Conservation (phyloP, 1,140 invertebrate genomes). For the Papilio xuthus region DNA sequence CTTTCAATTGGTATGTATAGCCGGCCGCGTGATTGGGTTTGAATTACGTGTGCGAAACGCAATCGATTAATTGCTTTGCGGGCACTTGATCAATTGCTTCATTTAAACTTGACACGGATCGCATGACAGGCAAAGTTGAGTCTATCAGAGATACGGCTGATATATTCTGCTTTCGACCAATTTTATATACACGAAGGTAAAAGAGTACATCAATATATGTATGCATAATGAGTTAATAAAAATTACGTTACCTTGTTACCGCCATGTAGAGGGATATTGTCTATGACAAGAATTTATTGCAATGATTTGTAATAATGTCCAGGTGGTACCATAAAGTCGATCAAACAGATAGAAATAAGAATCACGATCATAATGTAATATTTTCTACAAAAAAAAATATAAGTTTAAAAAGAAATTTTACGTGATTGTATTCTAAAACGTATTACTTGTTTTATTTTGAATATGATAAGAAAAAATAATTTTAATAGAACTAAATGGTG, state of each 20-base stretch:
- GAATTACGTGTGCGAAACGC: slow-evolving; percentile 30
- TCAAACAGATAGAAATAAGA: neutral
- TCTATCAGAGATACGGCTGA: slow-evolving; percentile 20
- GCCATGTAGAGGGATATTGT: no score
- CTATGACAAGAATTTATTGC: neutral
- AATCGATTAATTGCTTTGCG: slow-evolving; percentile 32
- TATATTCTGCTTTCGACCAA: slow-evolving; percentile 11
- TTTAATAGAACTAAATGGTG: neutral
- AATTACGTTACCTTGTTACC: no score
- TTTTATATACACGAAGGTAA: neutral
- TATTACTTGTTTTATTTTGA: no score
- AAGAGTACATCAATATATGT: neutral
- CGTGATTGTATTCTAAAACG: neutral
- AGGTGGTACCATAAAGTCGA: neutral
- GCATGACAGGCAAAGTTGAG: slow-evolving; percentile 26
- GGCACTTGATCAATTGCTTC: slow-evolving; percentile 36
- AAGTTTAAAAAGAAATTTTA: neutral
- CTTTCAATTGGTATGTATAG: slow-evolving; percentile 11
- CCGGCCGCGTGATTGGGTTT: slow-evolving; percentile 10
- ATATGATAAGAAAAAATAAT: no score
- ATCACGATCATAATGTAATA: neutral
- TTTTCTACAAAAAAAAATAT: neutral
- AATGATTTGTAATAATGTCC: neutral
- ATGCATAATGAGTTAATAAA: no score
- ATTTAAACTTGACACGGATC: slow-evolving; percentile 36